phyloP scores from a whole-genome alignment of 2,888 invertebrate species.

The Meloe dianella region DNA sequence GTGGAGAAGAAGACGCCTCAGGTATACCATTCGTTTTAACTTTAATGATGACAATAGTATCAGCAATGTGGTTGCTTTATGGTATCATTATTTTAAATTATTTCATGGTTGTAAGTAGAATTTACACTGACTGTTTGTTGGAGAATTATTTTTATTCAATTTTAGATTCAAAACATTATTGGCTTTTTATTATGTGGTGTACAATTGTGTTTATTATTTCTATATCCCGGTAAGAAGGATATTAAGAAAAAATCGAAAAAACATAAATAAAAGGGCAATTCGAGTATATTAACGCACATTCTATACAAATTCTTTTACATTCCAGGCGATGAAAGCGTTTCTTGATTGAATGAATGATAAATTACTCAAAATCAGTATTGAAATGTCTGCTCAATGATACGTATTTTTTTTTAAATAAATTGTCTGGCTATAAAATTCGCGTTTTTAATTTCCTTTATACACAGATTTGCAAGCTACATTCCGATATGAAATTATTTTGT shows the following conservation, averaged over 20 bases:
- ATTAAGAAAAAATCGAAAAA: slow-evolving; percentile 26
- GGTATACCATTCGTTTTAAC: slow-evolving; percentile 89
- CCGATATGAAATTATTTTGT: no score
- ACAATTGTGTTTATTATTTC: slow-evolving; percentile 72
- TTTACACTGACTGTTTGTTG: no score
- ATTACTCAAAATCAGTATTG: neutral
- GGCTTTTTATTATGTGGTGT: slow-evolving; percentile 66
- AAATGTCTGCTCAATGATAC: neutral
- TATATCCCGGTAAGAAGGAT: slow-evolving; percentile 64
- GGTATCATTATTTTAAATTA: slow-evolving; percentile 77
- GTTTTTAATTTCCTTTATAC: no score
- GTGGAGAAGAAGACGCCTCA: slow-evolving; percentile 83
- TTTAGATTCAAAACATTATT: slow-evolving; percentile 76
- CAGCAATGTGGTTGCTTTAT: slow-evolving; percentile 80
- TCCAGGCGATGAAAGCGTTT: neutral
- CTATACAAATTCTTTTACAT: neutral
- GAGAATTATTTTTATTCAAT: slow-evolving; percentile 36
- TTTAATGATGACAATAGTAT: slow-evolving; percentile 79
- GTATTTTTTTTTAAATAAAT: neutral
- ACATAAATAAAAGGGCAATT: neutral
- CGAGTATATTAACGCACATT: neutral
- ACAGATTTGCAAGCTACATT: no score
- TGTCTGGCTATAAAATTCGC: no score
- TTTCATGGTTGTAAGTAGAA: slow-evolving; percentile 74
- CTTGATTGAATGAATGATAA: neutral